Conservation (phyloP, 1,140 invertebrate genomes). For the Leguminivora glycinivorella region DNA sequence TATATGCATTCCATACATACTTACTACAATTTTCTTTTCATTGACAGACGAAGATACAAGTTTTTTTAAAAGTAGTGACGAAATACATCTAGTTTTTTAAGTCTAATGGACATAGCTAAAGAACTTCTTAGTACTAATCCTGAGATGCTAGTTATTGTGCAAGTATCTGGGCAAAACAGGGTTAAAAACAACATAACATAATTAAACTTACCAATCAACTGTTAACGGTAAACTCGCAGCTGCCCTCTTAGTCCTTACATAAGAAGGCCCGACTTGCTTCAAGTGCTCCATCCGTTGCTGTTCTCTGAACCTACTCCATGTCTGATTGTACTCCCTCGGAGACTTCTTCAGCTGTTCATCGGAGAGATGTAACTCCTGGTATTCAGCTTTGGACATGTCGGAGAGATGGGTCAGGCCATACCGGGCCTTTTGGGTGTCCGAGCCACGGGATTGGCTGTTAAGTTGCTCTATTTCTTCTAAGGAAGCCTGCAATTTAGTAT, state of each 20-base stretch:
- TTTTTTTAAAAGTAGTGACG: no score
- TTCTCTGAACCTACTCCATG: slow-evolving; percentile 30
- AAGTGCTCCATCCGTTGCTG: slow-evolving; percentile 15
- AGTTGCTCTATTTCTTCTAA: slow-evolving; percentile 81
- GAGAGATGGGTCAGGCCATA: slow-evolving; percentile 88
- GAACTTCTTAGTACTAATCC: no score
- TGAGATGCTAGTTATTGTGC: no score
- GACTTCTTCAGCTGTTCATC: slow-evolving; percentile 56
- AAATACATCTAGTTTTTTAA: no score
- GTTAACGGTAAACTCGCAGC: slow-evolving; percentile 45
- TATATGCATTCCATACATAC: no score
- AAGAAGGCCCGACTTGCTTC: neutral
- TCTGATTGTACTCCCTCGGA: slow-evolving; percentile 27
- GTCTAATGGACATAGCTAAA: no score
- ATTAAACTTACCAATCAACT: slow-evolving; percentile 75
- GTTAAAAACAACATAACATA: slow-evolving; percentile 27
- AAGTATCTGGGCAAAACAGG: no score
- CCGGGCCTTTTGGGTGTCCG: slow-evolving; percentile 79
- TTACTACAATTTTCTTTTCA: no score
- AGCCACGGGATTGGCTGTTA: slow-evolving; percentile 78
- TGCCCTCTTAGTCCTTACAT: slow-evolving; percentile 49
- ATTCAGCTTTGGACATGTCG: slow-evolving; percentile 87
- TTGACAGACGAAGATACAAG: no score
- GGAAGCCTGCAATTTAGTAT: slow-evolving; percentile 75
- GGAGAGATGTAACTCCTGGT: slow-evolving; percentile 78